Evolutionary conservation across 2,113 vertebrate species (phyloP), one percentile per base, ranked within the genome.

Genomic region (Xenotilapia flavipinnis): DNA sequence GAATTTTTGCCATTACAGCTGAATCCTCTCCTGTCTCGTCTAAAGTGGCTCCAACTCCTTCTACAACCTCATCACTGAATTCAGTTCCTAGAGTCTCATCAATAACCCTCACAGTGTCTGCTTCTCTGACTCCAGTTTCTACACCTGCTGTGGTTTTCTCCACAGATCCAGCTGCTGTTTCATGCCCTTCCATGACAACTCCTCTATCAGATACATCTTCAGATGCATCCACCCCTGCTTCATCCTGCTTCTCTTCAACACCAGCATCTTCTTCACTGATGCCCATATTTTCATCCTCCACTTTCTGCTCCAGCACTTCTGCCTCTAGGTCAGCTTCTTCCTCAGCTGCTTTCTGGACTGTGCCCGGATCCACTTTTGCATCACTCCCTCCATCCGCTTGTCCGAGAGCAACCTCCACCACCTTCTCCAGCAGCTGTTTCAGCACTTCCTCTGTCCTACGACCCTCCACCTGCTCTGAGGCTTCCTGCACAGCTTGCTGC

Each of bases 401-500:
- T 40, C 84, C 88, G 54, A 93, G 36, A 33, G 90, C 87, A 3
- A 93, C 93, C 83, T 90, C 94, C 23, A 95, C 92, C 36, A 94
- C 93, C 73, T 90, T 93, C 89, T 92, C 94, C 87, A 95, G 75
- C 81, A 94, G 85, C 82, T 87, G 92, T 85, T 94, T 95, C 55
- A 94, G 73, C 82, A 94, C 92, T 79, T 94, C 90, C 80, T 93
- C 94, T 55, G 93, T 90, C 11, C 83, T 91, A 14, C 81, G 84
- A 49, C 87, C 83, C 42, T 90, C 83, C 45, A 90, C 93, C 85
- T 94, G 92, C 80, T 96, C 90, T 5, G 95, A 95, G 55, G 93
- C 87, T 33, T 95, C 91, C 79, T 94, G 92, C 36, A 95, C 93
- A 3, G 93, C 95, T 60, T 96, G 92, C 81, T 95, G 94, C 81